Evolutionary conservation across 2,797 vertebrate genomes (phyloP).

Genomic region (Okamejei kenojei): DNA sequence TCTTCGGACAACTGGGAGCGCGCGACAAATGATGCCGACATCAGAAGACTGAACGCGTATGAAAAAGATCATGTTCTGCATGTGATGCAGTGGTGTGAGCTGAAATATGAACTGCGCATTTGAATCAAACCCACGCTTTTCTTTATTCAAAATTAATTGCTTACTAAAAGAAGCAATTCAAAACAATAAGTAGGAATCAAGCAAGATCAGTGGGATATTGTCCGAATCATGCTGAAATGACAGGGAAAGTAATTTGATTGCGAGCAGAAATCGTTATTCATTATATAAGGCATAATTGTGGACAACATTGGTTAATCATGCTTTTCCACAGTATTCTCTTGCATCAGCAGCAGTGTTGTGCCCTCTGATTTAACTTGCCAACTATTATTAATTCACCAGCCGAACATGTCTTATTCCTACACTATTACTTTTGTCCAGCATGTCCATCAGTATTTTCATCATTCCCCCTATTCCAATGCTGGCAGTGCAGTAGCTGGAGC

Average conservation of each 20-base stretch:
- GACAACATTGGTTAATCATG: background rate
- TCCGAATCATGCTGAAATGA: background rate
- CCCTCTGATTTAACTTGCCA: background rate
- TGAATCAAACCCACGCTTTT: background rate
- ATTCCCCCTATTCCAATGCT: background rate
- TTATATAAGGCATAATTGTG: background rate
- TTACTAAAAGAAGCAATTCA: background rate
- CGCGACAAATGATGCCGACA: background rate
- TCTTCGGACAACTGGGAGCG: background rate
- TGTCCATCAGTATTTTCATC: background rate
- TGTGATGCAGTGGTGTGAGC: background rate
- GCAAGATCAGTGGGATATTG: background rate
- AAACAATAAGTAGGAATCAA: background rate
- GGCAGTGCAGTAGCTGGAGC: background rate
- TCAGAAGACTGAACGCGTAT: background rate
- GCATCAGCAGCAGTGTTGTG: background rate
- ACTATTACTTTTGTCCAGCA: background rate
- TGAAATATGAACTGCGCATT: background rate
- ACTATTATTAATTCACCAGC: background rate
- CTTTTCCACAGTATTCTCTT: background rate
- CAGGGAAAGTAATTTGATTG: background rate
- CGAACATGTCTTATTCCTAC: background rate
- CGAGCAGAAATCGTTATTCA: background rate
- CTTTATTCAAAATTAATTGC: slow-evolving; percentile 4
- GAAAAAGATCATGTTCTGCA: background rate